Conservation (phyloP, 1,140 invertebrate species). For the Apis dorsata region DNA sequence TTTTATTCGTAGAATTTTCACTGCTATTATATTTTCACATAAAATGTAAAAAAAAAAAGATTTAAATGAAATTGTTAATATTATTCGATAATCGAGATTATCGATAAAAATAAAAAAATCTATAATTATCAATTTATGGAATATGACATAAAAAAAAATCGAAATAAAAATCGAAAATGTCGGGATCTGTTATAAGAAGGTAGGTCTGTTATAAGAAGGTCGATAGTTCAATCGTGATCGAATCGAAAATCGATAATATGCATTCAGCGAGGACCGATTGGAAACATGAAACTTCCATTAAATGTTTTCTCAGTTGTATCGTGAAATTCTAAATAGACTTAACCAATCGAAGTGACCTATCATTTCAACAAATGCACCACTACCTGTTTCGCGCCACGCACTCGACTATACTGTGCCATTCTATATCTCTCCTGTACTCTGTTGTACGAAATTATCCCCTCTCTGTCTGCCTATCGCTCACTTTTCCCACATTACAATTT, state of each 20-base stretch:
- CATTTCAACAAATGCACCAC: slow-evolving; percentile 6
- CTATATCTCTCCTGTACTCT: slow-evolving; percentile 37
- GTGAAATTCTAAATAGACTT: not conserved
- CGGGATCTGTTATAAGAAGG: not conserved
- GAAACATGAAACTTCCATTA: not conserved
- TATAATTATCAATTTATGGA: not conserved
- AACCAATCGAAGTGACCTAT: not conserved
- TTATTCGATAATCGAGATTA: not conserved
- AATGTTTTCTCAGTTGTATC: not conserved
- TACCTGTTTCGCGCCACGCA: slow-evolving; percentile 44
- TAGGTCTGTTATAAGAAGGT: not conserved
- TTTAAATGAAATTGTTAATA: not conserved
- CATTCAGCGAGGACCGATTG: too few relatives aligned
- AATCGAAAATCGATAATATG: slow-evolving; percentile 5
- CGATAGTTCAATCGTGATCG: not conserved
- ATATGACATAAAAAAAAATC: not conserved
- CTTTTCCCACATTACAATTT: slow-evolving; percentile 29
- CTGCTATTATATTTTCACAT: not conserved
- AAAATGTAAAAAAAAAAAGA: not conserved
- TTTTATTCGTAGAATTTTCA: slow-evolving; percentile 12
- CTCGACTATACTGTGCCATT: slow-evolving; percentile 35
- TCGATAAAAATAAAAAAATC: not conserved
- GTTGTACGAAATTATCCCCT: slow-evolving; percentile 39
- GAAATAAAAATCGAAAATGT: not conserved
- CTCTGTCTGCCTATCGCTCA: slow-evolving; percentile 19